phyloP scores from a whole-genome alignment of 2,113 vertebrate species.

The Hystrix brachyura region DNA sequence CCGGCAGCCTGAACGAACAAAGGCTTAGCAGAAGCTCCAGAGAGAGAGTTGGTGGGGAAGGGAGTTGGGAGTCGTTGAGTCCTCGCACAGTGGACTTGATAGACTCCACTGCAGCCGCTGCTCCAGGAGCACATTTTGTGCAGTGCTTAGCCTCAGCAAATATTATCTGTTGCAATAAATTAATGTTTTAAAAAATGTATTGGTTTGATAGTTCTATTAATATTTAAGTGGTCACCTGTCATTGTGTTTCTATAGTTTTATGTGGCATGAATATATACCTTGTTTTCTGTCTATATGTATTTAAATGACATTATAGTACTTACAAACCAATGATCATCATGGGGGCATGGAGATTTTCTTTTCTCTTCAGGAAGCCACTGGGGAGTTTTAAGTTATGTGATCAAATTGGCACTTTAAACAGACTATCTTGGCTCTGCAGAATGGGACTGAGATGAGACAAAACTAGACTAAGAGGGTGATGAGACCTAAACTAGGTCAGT shows the following conservation, averaged over 20 bases:
- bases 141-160: not conserved
- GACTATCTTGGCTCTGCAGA: not conserved
- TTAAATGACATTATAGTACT: not conserved
- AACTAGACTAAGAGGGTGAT: not conserved
- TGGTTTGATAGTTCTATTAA: not conserved
- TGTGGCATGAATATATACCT: not conserved
- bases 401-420: not conserved
- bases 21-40: not conserved
- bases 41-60: not conserved
- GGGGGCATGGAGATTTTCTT: not conserved
- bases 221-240: conserved; percentile 11
- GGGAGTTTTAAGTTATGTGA: conserved; percentile 23
- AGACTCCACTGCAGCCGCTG: not conserved
- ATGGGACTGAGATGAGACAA: not conserved
- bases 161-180: not conserved
- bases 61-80: not conserved
- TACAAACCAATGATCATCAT: not conserved
- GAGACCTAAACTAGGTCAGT: not conserved
- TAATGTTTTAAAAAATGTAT: conserved; percentile 11
- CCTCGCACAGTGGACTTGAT: fast-evolving
- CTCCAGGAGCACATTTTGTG: not conserved
- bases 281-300: not conserved
- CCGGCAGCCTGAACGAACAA: not conserved
- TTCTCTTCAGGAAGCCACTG: not conserved
- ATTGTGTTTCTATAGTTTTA: conserved; percentile 12